Evolutionary conservation across 2,113 vertebrate species (phyloP).

Genomic region (Entelurus aequoreus): DNA sequence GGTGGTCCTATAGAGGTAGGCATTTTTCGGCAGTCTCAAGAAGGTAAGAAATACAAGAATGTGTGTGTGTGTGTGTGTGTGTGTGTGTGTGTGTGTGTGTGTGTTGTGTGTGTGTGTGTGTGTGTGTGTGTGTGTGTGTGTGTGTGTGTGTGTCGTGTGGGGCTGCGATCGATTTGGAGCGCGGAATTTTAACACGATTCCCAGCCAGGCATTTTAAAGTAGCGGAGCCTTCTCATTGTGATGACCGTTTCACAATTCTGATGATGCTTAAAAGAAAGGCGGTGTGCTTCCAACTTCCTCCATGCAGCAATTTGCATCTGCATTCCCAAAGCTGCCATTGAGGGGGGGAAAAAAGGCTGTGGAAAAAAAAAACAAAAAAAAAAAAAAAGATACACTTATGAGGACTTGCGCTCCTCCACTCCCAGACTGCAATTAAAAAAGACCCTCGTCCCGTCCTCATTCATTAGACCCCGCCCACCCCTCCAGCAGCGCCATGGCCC

Average conservation of each 20-base stretch:
- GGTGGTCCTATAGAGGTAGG: no score
- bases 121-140: background rate
- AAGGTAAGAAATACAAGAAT: no score
- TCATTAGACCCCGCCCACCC: constrained; percentile 45
- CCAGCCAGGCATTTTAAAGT: constrained; percentile 49
- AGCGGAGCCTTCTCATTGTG: constrained; percentile 35
- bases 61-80: no score
- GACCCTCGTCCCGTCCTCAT: constrained; percentile 56
- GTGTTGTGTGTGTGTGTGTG: no score
- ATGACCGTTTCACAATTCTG: constrained; percentile 48
- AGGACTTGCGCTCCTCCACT: constrained; percentile 33
- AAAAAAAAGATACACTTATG: constrained; percentile 61
- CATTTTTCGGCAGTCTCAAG: no score
- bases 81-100: background rate
- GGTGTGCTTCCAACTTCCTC: constrained; percentile 41
- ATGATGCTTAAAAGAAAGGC: constrained; percentile 31
- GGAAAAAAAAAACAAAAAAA: constrained; percentile 18
- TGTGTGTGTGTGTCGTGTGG: background rate
- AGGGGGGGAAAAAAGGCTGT: constrained; percentile 19
- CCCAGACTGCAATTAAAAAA: constrained; percentile 52
- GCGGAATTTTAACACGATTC: constrained; percentile 56
- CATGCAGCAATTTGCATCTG: constrained; percentile 50
- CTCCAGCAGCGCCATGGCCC: constrained; percentile 15
- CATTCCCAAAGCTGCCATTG: constrained; percentile 35
- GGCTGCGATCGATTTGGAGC: constrained; percentile 58